These are phyloP conservation scores for Theonella swinhoei DNA, from an alignment of 37 sponge, comb jelly and placozoan genomes.

Conservation along the genomic window DNA sequence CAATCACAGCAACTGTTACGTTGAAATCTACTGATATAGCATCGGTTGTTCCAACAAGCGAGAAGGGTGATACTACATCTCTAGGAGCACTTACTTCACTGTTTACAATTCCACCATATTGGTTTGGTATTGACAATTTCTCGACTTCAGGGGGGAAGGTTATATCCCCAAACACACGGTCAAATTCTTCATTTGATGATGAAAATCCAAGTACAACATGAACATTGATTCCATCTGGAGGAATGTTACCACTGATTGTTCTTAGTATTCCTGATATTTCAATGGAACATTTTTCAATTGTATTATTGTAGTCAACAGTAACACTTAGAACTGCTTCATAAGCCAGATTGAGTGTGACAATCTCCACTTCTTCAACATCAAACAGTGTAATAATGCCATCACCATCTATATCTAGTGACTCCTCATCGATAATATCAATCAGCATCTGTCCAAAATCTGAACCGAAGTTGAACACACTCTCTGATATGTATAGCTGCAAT, in stretches of 20 bases:
- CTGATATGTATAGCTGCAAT: constrained; percentile 50
- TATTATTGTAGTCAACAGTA: background rate
- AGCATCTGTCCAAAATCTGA: constrained; percentile 15
- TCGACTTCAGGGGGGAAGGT: constrained; percentile 8
- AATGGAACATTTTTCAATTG: background rate
- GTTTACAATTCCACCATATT: constrained; percentile 32
- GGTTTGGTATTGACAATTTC: background rate
- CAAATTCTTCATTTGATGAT: constrained; percentile 28
- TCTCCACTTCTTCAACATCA: background rate
- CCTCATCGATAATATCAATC: background rate
- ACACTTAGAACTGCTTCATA: constrained; percentile 2
- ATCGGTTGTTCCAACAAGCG: background rate
- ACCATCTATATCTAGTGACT: constrained; percentile 39
- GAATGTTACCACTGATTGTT: constrained; percentile 7
- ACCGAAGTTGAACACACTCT: constrained; percentile 43
- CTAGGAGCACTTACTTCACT: background rate
- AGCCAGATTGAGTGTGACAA: constrained; percentile 18
- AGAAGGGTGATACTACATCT: constrained; percentile 7
- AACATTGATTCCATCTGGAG: constrained; percentile 4
- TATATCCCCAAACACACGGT: constrained; percentile 14
- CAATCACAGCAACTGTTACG: background rate
- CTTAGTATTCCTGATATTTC: constrained; percentile 18
- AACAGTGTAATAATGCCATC: constrained; percentile 39
- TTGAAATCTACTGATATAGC: background rate
- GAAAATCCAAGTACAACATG: constrained; percentile 49